Conservation (phyloP, 2,888 invertebrate species). For the Drosophila nigricruria region DNA sequence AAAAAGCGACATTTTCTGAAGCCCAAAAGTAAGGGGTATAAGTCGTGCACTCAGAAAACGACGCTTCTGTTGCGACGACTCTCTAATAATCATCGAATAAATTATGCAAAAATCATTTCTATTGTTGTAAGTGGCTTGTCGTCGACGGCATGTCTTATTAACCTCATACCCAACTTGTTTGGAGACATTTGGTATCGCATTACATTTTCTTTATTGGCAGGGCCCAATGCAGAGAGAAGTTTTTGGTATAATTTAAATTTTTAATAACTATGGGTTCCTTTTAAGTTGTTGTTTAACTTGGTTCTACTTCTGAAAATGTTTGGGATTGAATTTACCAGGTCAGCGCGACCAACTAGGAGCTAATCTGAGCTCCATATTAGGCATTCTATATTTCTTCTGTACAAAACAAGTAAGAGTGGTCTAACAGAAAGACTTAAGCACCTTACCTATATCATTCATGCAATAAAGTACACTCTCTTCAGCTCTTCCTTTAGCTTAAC, state of each 20-base stretch:
- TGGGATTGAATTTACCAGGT: neutral
- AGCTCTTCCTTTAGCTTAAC: no score
- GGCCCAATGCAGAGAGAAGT: constrained; percentile 23
- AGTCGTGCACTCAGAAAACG: constrained; percentile 50
- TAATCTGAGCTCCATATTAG: no score
- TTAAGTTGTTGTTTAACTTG: constrained; percentile 17
- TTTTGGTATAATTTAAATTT: constrained; percentile 80
- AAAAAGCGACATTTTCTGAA: constrained; percentile 69
- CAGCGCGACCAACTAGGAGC: neutral
- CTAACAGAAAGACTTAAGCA: no score
- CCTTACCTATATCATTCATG: no score
- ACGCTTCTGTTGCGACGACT: constrained; percentile 43
- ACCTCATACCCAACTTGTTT: constrained; percentile 26
- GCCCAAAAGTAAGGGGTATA: constrained; percentile 7
- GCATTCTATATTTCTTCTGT: no score
- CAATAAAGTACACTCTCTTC: no score
- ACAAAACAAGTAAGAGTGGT: no score
- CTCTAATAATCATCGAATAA: constrained; percentile 85
- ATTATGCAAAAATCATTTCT: constrained; percentile 85
- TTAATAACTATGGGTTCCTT: constrained; percentile 72
- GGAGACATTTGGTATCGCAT: constrained; percentile 66
- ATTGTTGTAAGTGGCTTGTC: constrained; percentile 79
- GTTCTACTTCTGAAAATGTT: neutral
- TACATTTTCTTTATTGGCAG: constrained; percentile 53
- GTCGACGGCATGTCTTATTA: constrained; percentile 43